Base-by-base conservation (phyloP, 2,888 invertebrate species). In the Cyclophora punctaria region DNA sequence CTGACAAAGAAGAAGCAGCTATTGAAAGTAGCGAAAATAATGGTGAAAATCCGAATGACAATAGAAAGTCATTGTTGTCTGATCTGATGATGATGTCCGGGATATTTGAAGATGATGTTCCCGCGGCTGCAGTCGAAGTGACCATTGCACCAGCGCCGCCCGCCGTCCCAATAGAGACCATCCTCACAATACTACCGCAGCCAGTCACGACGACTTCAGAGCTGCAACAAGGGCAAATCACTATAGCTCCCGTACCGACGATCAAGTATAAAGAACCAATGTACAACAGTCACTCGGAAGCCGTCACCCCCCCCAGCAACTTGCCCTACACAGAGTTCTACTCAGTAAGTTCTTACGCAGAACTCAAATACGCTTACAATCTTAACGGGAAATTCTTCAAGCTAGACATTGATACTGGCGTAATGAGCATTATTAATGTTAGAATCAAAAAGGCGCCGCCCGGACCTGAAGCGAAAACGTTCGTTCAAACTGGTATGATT, bases 61-160 rank as follows among this genome's bases (percentile, higher is more conserved):
- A 59, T 47, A 70, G 71, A 53, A 83, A 83, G 59, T 73, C 80
- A 45, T 73, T 88, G 58, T 55, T 88, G 37, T 86, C 85, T 0
- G 86, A 87, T 64, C 72, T 88, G 56, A 88, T 88, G 88, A 79
- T 80, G 73, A 84, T 88, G 83, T 87, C 87, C 5, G 88, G 88
- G 5, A 88, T 88, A 62, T 75, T 76, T 6, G 65, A 73, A 49
- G 84, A 84, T 55, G 86, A 87, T 50, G 56, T 67, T 3, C 53
- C 58, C 41, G 55, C 69, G 40, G 52, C 54, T 34, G 45, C 52
- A 47, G 41, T 48, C 41, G 7, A 44, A 40, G 7, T 48, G 20
- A 44, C 50, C 45, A 20, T 46, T 44, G 45, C 53, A 50, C 33
- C 45, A n/a, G 7, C 35, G 40, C 41, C 47, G 35, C 45, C 47